phyloP scores from a whole-genome alignment of 2,113 vertebrate species.

The Gobiocypris rarus region DNA sequence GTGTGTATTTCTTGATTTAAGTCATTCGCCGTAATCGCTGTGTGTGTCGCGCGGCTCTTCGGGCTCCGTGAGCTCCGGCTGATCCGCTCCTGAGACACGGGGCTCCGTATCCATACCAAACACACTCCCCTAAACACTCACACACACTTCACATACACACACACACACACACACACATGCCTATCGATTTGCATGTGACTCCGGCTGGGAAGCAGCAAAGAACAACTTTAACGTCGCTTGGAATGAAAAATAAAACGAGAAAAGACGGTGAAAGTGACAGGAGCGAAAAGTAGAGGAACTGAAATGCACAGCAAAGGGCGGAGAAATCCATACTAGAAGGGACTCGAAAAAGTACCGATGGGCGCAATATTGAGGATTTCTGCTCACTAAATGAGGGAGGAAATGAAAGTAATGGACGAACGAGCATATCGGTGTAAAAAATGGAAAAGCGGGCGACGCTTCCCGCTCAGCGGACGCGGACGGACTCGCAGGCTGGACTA shows the following conservation, averaged over 20 bases:
- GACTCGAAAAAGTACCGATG: conserved; percentile 67
- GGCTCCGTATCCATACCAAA: conserved; percentile 72
- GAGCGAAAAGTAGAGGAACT: conserved; percentile 68
- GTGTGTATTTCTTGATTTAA: neutral
- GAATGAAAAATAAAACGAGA: conserved; percentile 67
- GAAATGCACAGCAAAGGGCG: conserved; percentile 71
- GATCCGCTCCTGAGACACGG: conserved; percentile 76
- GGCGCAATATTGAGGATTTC: conserved; percentile 70
- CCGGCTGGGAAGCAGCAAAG: conserved; percentile 75
- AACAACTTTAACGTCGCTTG: conserved; percentile 73
- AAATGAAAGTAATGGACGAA: conserved; percentile 52
- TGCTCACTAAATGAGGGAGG: conserved; percentile 64
- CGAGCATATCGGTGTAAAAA: conserved; percentile 66
- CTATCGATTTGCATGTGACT: conserved; percentile 82
- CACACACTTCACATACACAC: conserved; percentile 57
- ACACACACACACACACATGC: conserved; percentile 59
- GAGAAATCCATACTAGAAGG: conserved; percentile 69
- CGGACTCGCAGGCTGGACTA: conserved; percentile 80
- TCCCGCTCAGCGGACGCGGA: conserved; percentile 69
- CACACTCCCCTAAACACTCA: conserved; percentile 65
- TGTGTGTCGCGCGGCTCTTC: conserved; percentile 55
- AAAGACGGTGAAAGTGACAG: conserved; percentile 71
- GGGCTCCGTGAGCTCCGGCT: conserved; percentile 65
- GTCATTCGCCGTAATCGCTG: conserved; percentile 32
- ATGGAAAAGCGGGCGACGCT: conserved; percentile 57